phyloP scores from a whole-genome alignment of 2,888 invertebrate genomes.

The Panopea generosa region DNA sequence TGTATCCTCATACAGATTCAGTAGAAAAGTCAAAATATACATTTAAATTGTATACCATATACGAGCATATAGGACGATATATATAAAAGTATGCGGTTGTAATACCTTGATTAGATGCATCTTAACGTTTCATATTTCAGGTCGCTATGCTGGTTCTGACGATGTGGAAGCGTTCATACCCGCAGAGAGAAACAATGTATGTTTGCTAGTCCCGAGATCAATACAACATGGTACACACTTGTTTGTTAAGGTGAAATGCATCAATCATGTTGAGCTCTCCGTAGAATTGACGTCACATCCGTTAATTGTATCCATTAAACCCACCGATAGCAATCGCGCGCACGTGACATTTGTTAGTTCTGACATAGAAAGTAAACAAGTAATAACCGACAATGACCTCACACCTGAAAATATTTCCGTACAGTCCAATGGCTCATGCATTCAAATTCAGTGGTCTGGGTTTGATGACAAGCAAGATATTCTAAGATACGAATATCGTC shows the following conservation, averaged over 20 bases:
- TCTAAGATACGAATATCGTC: conserved; percentile 26
- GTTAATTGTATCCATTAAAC: conserved; percentile 4
- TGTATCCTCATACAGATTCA: too few species aligned
- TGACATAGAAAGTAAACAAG: not conserved
- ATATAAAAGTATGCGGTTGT: not conserved
- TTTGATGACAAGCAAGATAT: conserved; percentile 26
- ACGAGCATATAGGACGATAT: too few species aligned
- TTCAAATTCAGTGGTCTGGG: conserved; percentile 31
- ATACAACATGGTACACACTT: conserved; percentile 21
- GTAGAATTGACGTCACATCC: not conserved
- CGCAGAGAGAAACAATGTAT: not conserved
- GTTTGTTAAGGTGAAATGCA: conserved; percentile 31
- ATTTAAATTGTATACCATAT: too few species aligned
- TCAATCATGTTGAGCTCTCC: conserved; percentile 30
- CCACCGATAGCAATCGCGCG: conserved; percentile 8
- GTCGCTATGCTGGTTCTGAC: not conserved
- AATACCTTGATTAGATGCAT: not conserved
- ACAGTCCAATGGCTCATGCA: conserved; percentile 3
- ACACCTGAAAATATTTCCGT: not conserved
- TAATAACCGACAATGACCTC: not conserved
- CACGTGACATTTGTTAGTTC: not conserved
- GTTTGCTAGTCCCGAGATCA: not conserved
- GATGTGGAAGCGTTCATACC: conserved; percentile 7
- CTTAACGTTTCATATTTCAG: conserved; percentile 25
- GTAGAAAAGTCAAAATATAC: too few species aligned